phyloP scores from a whole-genome alignment of 2,797 vertebrate genomes.

The Danio kyathit region DNA sequence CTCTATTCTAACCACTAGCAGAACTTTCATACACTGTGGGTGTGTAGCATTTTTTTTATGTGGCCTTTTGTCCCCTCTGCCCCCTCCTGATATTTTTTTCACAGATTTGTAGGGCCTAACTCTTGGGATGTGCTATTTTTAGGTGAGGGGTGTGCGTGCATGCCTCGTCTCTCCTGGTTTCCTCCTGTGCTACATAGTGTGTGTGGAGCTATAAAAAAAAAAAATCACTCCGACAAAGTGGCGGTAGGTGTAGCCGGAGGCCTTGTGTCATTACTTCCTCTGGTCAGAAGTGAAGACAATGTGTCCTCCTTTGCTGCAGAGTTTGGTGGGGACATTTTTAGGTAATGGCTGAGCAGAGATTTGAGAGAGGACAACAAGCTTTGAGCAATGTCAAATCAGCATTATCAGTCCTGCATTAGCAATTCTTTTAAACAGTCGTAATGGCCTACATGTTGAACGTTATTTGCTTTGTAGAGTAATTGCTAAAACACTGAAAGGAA shows the following conservation, averaged over 20 bases:
- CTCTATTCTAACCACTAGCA: not conserved
- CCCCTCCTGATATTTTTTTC: conserved; percentile 8
- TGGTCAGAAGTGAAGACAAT: conserved; percentile 33
- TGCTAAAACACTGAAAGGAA: conserved; percentile 1
- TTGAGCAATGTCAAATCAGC: not conserved
- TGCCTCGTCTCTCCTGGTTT: conserved; percentile 51
- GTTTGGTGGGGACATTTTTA: not conserved
- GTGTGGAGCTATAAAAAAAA: conserved; percentile 20
- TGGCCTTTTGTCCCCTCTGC: conserved; percentile 14
- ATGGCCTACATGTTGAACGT: not conserved
- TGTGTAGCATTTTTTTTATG: conserved; percentile 9
- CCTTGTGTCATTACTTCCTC: conserved; percentile 48
- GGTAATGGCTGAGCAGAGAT: not conserved
- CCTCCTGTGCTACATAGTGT: conserved; percentile 35
- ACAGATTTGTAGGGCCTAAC: conserved; percentile 58
- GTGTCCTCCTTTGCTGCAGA: conserved; percentile 4
- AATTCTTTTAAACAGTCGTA: not conserved
- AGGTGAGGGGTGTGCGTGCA: conserved; percentile 39
- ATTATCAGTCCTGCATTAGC: conserved; percentile 10
- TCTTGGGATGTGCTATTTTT: conserved; percentile 66
- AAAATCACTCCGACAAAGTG: conserved; percentile 43
- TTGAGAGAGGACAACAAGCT: not conserved
- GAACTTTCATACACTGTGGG: not conserved
- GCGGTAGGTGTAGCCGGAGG: conserved; percentile 27
- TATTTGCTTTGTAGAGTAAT: conserved; percentile 16